Evolutionary conservation across 2,888 invertebrate species (phyloP).

Genomic region (Orgyia antiqua): DNA sequence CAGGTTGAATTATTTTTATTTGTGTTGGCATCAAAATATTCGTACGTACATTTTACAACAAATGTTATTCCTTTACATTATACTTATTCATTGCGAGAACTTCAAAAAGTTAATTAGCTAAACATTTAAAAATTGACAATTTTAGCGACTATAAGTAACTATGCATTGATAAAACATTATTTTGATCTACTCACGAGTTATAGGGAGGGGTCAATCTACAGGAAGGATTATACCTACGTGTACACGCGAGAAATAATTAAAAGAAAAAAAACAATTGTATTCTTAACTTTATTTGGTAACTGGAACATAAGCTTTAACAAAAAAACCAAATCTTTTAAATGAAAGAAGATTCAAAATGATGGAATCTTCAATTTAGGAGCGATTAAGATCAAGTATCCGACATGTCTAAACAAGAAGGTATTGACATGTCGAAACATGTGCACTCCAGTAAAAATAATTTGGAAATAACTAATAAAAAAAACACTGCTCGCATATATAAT

Average conservation of each 20-base stretch:
- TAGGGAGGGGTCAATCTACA: slow-evolving; percentile 8
- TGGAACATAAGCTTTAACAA: slow-evolving; percentile 60
- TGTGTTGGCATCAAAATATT: slow-evolving; percentile 72
- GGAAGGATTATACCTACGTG: slow-evolving; percentile 3
- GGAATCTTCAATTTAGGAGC: too few species aligned
- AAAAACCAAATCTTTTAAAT: slow-evolving; percentile 42
- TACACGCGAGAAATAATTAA: slow-evolving; percentile 30
- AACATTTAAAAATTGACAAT: slow-evolving; percentile 74
- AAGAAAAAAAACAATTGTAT: slow-evolving; percentile 45
- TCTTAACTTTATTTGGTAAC: slow-evolving; percentile 73
- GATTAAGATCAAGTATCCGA: too few species aligned
- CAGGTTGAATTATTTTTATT: slow-evolving; percentile 63
- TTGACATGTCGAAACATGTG: too few species aligned
- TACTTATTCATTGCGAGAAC: slow-evolving; percentile 62
- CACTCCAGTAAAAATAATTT: too few species aligned
- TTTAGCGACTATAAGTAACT: slow-evolving; percentile 40
- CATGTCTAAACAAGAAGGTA: too few species aligned
- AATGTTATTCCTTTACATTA: slow-evolving; percentile 58
- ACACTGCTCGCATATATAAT: slow-evolving; percentile 51
- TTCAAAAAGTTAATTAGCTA: slow-evolving; percentile 56
- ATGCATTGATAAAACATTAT: slow-evolving; percentile 14
- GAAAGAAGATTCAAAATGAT: too few species aligned
- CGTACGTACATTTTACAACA: slow-evolving; percentile 71
- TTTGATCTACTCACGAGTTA: slow-evolving; percentile 4
- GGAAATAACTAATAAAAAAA: slow-evolving; percentile 54